Base-by-base conservation (phyloP, 2,797 vertebrate species). In the Lepus oiostolus region DNA sequence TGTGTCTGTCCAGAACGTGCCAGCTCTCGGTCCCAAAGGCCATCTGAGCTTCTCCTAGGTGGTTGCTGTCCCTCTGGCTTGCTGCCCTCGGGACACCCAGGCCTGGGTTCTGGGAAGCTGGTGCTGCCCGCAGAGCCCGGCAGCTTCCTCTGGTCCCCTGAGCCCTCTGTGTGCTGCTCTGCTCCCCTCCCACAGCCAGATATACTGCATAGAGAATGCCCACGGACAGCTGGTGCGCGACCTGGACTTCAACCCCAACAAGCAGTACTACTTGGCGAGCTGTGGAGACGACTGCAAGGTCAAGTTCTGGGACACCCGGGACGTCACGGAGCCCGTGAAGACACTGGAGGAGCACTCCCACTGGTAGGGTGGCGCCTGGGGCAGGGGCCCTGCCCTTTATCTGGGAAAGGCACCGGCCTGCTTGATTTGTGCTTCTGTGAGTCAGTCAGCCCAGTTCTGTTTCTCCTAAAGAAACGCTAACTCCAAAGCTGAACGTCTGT, bases 201-300 rank as follows among this genome's bases (percentile, higher is more conserved):
- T 99, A 96, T 99, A 99, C 98, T 99, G 99, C 97, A 99, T 99
- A 54, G 99, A 99, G 98, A 99, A 99, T n/a, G 99, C 99, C 88
- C 99, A 99, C 0, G 99, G 99, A 96, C 99, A 99, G 98, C 98
- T 99, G 98, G 99, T 99, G 95, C 99, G 99, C 84, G 99, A 99
- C 98, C 98, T 99, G 80, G 99, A 99, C 98, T 99, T 99, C 98
- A 99, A 99, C 98, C 99, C 99, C 93, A 99, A 99, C 98, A 99
- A 99, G 90, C 99, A 99, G 97, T 99, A 99, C 98, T 99, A 99
- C 98, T 97, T 99, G 96, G 99, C 99, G 95, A 99, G 99, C 99
- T 99, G 99, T 0, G 99, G 99, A 74, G 99, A 99, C 62, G 99
- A 99, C 99, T 99, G 99, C 98, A 99, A 99, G 98, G 99, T 99